Base-by-base conservation (phyloP, 2,113 vertebrate species). In the Mus pahari region DNA sequence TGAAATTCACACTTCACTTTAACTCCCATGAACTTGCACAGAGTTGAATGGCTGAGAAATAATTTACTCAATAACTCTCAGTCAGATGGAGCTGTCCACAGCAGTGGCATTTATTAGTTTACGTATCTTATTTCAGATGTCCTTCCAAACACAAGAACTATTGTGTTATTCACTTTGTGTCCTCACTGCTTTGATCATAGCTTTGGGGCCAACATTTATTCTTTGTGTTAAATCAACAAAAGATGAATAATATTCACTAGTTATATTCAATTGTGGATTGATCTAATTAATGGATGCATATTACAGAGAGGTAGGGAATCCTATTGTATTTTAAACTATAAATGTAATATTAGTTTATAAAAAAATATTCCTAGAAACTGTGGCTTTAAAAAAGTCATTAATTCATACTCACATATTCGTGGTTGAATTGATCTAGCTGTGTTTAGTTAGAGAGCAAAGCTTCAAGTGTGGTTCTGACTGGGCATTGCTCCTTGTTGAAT, bases 1-100 rank as follows among this genome's bases (percentile, higher is more conserved):
- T 48, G 14, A 89, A 79, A 94, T 42, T 28, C 7, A n/a, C 48
- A 36, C 84, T 95, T 92, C 74, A 81, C 66, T 42, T 94, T 84
- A 70, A 50, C 0, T 58, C 3, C 11, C 70, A 5, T 90, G 66
- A 68, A 77, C 78, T 71, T 71, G 62, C 42, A 75, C 20, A 93
- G 60, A 19, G 1, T 50, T 81, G 26, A 22, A n/a, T 13, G 62
- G 58, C 70, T 77, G 83, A 82, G 53, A 92, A 89, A 39, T 58
- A 45, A 17, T 86, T 42, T 22, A 58, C 9, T 17, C 45, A 1
- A 16, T 89, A 64, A 50, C 20, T 89, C 31, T 62, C 77, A 55
- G 8, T 66, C 16, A 86, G 55, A 48, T 11, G 64, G 26, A 79
- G 45, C 24, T 14, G 1, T 92, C 6, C 14, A 31, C 22, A 68